Base-by-base conservation (phyloP, 2,888 invertebrate species). In the Tortrix viridana region DNA sequence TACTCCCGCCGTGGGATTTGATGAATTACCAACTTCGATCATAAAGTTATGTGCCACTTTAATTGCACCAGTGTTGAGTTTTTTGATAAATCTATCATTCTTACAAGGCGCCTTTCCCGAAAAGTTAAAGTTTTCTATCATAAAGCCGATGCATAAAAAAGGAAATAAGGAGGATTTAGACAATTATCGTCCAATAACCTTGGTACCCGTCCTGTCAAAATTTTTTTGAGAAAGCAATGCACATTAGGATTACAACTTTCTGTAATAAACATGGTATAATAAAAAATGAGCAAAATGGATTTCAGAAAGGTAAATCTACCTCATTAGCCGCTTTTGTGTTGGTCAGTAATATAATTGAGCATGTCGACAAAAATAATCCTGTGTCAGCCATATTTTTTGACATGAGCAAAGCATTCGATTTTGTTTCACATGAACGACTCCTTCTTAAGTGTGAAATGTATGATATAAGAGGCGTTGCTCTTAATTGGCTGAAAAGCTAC, bases 151-250 rank as follows among this genome's bases (percentile, higher is more conserved):
- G 9, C 20, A 22, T 37, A 52, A 62, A 26, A 60, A 60, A 26
- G 48, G 48, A 0, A 5, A 32, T 4, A 60, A 53, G 23, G 14
- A 12, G 12, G 52, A 46, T 2, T 20, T 60, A n/a, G 16, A 41
- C 3, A 60, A 53, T 19, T 60, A 60, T 48, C 47, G 54, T 16
- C 54, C 60, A 23, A 60, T 60, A 7, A 47, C 48, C 4, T 5
- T 38, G 14, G 12, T n/a, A n/a, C 5, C 38, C 1, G 38, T n/a
- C 5, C 14, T 38, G 12, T 57, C 57, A 18, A 63, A 63, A 16
- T n/a, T 7, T 57, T 1, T 53, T 64, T 23, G 59, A 58, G 41
- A 63, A 53, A 41, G 49, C 38, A 5, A 63, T 63, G 63, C 41
- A 57, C 2, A 41, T 12, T n/a, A 59, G 64, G 20, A 12, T 64